These are phyloP conservation scores for Drosophila kanapiae DNA, from an alignment of 1,140 invertebrate genomes.

Conservation along the genomic window DNA sequence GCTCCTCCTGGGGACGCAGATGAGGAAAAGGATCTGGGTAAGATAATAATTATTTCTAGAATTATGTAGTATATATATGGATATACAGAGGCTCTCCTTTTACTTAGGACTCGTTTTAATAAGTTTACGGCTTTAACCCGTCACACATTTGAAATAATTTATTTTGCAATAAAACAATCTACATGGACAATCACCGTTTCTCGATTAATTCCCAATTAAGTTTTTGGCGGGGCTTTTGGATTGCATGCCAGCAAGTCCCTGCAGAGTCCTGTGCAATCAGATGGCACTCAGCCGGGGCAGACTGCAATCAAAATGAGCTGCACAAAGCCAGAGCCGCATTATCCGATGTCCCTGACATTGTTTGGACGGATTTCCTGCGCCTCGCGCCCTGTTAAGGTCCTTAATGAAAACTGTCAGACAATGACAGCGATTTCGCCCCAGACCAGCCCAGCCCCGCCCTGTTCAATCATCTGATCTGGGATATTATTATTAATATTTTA, in stretches of 20 bases:
- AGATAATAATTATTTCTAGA: background rate
- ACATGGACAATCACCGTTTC: background rate
- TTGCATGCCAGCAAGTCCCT: background rate
- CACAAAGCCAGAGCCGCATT: slow-evolving; percentile 47
- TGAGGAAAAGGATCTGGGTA: background rate
- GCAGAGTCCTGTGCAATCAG: slow-evolving; percentile 20
- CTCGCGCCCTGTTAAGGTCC: slow-evolving; percentile 39
- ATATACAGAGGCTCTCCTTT: no score
- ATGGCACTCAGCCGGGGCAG: slow-evolving; percentile 28
- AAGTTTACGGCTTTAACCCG: no score
- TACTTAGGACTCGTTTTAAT: no score
- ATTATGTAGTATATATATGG: background rate
- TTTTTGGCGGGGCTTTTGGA: background rate
- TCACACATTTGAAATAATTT: no score
- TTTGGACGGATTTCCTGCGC: slow-evolving; percentile 24
- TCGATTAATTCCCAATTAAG: slow-evolving; percentile 37
- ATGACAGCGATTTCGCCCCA: slow-evolving; percentile 46
- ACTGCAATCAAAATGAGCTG: slow-evolving; percentile 47
- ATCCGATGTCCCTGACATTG: slow-evolving; percentile 49
- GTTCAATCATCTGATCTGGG: slow-evolving; percentile 48
- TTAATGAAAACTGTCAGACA: slow-evolving; percentile 63
- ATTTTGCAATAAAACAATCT: background rate
- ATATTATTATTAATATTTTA: slow-evolving; percentile 58
- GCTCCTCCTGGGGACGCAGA: background rate
- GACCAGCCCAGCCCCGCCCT: background rate